Conservation (phyloP, 2,113 vertebrate genomes). For the Pygoscelis adeliae region DNA sequence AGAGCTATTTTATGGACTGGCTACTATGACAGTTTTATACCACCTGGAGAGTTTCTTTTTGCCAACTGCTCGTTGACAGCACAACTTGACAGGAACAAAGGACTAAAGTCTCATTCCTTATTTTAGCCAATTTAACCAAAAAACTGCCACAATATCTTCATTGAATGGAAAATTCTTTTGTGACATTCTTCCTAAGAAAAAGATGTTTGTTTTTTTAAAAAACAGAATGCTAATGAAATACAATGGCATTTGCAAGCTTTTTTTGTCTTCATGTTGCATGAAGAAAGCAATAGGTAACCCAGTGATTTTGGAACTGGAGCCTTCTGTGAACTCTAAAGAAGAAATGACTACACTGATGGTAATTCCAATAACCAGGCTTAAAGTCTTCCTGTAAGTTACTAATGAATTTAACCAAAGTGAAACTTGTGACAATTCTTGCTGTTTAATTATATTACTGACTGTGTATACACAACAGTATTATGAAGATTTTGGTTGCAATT, state of each 20-base stretch:
- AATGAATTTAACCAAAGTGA: background rate
- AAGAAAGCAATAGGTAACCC: background rate
- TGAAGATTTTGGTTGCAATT: background rate
- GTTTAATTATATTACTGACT: background rate
- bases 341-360: background rate
- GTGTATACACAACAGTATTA: background rate
- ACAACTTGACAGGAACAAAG: background rate
- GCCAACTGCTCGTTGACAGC: background rate
- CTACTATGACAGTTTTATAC: background rate
- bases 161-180: background rate
- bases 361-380: background rate
- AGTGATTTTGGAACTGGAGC: background rate
- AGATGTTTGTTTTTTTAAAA: background rate
- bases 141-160: background rate
- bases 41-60: background rate
- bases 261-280: background rate
- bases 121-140: background rate
- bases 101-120: background rate
- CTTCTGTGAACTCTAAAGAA: background rate
- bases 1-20: background rate
- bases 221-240: background rate
- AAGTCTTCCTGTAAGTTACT: background rate
- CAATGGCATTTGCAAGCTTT: background rate
- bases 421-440: background rate
- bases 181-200: background rate